Evolutionary conservation across 2,113 vertebrate genomes (phyloP).

Genomic region (Leptodactylus fuscus): DNA sequence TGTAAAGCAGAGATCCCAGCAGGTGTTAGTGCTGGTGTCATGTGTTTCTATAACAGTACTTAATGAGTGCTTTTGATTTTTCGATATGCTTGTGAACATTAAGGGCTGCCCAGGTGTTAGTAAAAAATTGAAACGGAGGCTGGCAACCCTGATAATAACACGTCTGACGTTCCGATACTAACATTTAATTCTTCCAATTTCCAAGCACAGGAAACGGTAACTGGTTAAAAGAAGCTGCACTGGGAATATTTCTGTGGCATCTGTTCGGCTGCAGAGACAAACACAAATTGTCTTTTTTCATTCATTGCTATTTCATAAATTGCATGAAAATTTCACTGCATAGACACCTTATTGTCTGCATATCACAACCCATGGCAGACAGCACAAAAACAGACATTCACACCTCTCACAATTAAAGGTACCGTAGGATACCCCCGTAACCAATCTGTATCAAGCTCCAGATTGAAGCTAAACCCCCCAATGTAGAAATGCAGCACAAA

Average conservation of each 20-base stretch:
- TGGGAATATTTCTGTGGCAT: constrained; percentile 12
- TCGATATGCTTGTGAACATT: no score
- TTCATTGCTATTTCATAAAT: neutral
- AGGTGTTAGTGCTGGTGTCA: neutral
- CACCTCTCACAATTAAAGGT: constrained; percentile 11
- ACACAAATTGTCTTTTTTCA: neutral
- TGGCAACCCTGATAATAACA: neutral
- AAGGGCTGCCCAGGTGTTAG: no score
- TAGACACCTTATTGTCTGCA: neutral
- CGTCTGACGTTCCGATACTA: neutral
- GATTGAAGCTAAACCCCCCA: no score
- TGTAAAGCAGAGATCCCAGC: neutral
- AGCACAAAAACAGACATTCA: neutral
- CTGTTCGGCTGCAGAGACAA: neutral
- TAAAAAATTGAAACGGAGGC: neutral
- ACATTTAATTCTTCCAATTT: constrained; percentile 6
- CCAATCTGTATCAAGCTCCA: no score
- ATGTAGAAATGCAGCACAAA: no score
- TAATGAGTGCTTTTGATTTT: no score
- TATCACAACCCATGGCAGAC: neutral
- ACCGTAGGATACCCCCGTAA: no score
- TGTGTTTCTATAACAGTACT: no score
- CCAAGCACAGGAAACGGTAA: neutral
- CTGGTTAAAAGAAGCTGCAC: neutral
- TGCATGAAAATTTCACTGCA: neutral